Evolutionary conservation across 2,113 vertebrate species (phyloP).

Genomic region (Otolemur garnettii): DNA sequence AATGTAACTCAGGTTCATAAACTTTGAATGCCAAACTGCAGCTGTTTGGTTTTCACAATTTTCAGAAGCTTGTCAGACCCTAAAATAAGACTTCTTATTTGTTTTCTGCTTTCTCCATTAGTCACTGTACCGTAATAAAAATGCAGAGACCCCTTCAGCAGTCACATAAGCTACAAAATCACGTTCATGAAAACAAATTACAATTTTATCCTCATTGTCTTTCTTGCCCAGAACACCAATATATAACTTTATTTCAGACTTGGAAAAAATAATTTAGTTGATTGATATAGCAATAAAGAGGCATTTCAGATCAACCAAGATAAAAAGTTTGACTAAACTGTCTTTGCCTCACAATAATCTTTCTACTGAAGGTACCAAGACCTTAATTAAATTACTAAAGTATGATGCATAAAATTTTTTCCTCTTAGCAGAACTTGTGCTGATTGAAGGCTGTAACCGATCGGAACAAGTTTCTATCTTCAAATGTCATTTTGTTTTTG

Average conservation of each 20-base stretch:
- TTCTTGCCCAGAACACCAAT: slow-evolving; percentile 70
- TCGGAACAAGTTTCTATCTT: slow-evolving; percentile 24
- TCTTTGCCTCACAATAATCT: slow-evolving; percentile 77
- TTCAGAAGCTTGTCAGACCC: slow-evolving; percentile 56
- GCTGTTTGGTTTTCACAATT: slow-evolving; percentile 70
- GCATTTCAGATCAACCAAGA: slow-evolving; percentile 84
- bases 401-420: slow-evolving; percentile 67
- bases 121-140: slow-evolving; percentile 73
- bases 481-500: slow-evolving; percentile 23
- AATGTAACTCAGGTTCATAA: slow-evolving; percentile 62
- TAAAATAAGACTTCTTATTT: slow-evolving; percentile 62
- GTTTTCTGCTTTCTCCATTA: slow-evolving; percentile 74
- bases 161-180: slow-evolving; percentile 70
- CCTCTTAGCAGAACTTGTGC: slow-evolving; percentile 59
- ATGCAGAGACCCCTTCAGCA: slow-evolving; percentile 74
- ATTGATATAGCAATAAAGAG: slow-evolving; percentile 87
- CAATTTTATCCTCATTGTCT: slow-evolving; percentile 77
- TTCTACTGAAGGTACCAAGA: slow-evolving; percentile 73
- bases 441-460: slow-evolving; percentile 57
- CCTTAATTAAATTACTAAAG: slow-evolving; percentile 73
- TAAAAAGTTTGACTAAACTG: slow-evolving; percentile 84
- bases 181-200: slow-evolving; percentile 82
- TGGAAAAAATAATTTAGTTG: slow-evolving; percentile 85
- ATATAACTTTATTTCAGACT: slow-evolving; percentile 81
- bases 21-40: slow-evolving; percentile 11